Conservation (phyloP, 2,888 invertebrate genomes). For the Blastobasis lacticolella region DNA sequence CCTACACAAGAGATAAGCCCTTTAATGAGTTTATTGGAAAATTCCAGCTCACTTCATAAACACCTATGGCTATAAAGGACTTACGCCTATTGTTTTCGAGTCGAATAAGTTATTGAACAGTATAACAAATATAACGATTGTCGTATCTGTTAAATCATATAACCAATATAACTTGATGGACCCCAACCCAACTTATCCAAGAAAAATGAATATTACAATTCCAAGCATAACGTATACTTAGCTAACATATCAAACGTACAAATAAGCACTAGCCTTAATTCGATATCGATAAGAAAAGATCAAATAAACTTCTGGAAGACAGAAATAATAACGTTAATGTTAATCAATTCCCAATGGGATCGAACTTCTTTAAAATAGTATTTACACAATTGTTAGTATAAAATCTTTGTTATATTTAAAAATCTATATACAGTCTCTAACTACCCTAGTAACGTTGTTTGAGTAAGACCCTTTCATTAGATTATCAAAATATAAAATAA, state of each 20-base stretch:
- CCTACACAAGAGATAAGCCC: too few species aligned
- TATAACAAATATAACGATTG: too few species aligned
- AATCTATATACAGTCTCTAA: constrained; percentile 58
- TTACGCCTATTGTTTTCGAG: too few species aligned
- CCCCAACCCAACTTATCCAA: too few species aligned
- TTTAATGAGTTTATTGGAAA: too few species aligned
- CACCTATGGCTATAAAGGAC: too few species aligned
- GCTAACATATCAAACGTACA: neutral
- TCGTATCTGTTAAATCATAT: too few species aligned
- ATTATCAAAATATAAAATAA: too few species aligned
- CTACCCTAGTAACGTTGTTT: constrained; percentile 47
- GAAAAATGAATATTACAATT: neutral
- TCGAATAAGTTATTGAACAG: too few species aligned
- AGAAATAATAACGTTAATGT: constrained; percentile 32
- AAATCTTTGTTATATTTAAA: constrained; percentile 47
- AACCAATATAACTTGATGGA: too few species aligned
- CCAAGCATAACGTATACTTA: neutral
- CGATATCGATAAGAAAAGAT: neutral
- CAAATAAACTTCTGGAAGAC: constrained; percentile 45
- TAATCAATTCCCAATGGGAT: constrained; percentile 24
- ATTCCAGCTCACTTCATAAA: too few species aligned
- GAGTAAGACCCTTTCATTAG: constrained; percentile 30
- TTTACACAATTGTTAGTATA: constrained; percentile 42
- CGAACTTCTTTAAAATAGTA: constrained; percentile 32
- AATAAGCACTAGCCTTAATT: constrained; percentile 9